A percentile compares a stretch with the other conserved stretches of the same genome.
Evolutionary conservation across 2,888 invertebrate species (phyloP).

Genomic region (Cinara cedri): DNA sequence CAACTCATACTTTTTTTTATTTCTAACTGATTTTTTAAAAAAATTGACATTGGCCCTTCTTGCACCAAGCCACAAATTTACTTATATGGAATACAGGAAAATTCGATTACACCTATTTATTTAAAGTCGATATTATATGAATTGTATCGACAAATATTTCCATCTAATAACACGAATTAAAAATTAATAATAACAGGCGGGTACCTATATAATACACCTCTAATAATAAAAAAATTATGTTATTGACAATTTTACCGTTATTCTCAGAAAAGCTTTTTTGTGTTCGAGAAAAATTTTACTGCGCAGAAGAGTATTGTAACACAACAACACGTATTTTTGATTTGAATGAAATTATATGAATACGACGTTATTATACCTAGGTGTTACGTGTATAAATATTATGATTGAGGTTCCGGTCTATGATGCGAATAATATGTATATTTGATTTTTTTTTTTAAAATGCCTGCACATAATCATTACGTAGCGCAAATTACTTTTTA

Average conservation of each 20-base stretch:
- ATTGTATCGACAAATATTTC: too few relatives aligned
- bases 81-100: too few relatives aligned
- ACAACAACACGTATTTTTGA: constrained; percentile 8
- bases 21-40: too few relatives aligned
- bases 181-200: too few relatives aligned
- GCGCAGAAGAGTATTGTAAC: not conserved
- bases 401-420: constrained; percentile 16
- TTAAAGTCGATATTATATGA: too few relatives aligned
- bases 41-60: too few relatives aligned
- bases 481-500: constrained; percentile 35
- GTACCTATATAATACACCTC: not conserved
- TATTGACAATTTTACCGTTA: constrained; percentile 14
- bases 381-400: not conserved
- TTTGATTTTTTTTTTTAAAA: not conserved
- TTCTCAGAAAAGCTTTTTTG: not conserved
- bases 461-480: too few relatives aligned
- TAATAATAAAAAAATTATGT: not conserved
- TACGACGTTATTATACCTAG: not conserved
- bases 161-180: not conserved
- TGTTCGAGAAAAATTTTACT: not conserved
- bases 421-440: constrained; percentile 7
- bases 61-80: too few relatives aligned
- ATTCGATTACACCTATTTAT: too few relatives aligned
- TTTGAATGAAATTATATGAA: not conserved
- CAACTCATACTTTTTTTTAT: too few relatives aligned